Percentiles rank a stretch among this genome's conserved stretches.
These are phyloP conservation scores for Sphaerodactylus townsendi DNA, from an alignment of 2,113 vertebrate genomes.

Conservation along the genomic window DNA sequence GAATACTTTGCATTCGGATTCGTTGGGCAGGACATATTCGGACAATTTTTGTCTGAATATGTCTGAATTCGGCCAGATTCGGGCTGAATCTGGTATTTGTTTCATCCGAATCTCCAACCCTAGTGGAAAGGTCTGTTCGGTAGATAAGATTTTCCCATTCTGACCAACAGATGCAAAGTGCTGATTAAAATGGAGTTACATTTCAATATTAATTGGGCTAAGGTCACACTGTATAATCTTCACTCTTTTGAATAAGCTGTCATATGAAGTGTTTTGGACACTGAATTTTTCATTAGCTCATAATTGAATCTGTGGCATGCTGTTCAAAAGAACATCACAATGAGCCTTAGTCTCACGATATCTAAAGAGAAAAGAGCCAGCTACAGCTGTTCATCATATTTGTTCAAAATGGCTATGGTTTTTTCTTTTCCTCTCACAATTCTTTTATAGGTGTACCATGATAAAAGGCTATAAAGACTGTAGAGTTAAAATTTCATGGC, in stretches of 20 bases:
- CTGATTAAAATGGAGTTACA: conserved; percentile 35
- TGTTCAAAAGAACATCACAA: conserved; percentile 28
- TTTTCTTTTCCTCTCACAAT: not conserved
- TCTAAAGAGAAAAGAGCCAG: conserved; percentile 6
- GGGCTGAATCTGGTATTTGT: too few relatives aligned
- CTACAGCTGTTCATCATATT: not conserved
- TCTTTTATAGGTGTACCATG: not conserved
- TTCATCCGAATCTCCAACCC: too few relatives aligned
- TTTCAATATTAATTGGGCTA: conserved; percentile 41
- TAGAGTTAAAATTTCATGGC: not conserved
- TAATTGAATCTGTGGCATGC: conserved; percentile 23
- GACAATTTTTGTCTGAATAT: too few relatives aligned
- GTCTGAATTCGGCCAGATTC: too few relatives aligned
- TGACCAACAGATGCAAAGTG: conserved; percentile 29
- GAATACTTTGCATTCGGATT: too few relatives aligned
- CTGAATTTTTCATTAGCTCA: conserved; percentile 40
- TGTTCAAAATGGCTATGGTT: conserved; percentile 15
- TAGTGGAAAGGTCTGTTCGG: not conserved
- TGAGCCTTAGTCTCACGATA: conserved; percentile 1
- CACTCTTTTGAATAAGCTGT: conserved; percentile 18
- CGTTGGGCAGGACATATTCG: too few relatives aligned
- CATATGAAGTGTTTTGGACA: conserved; percentile 25
- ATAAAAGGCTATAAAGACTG: not conserved
- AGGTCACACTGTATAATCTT: conserved; percentile 18
- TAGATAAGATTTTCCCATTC: conserved; percentile 24